Evolutionary conservation across 2,888 invertebrate species (phyloP), one percentile per base, ranked within the genome.

Genomic region (Branchipolynoe longqiensis): DNA sequence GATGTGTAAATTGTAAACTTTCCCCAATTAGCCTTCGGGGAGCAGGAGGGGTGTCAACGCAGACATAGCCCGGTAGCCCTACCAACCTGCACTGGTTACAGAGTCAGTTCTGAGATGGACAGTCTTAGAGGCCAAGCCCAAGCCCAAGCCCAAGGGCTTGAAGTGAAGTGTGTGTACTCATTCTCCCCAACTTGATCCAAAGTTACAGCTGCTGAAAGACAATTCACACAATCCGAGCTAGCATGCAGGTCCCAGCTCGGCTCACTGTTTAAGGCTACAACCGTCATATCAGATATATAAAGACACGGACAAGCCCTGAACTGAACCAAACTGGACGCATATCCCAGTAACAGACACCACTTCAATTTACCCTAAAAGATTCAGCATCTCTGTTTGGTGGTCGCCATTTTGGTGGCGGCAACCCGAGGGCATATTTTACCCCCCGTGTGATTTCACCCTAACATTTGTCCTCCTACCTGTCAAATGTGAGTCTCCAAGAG

Each of bases 351-450:
- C 48, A 8, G 8, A 12, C 48, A 18, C n/a, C n/a, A n/a, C n/a
- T n/a, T n/a, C n/a, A n/a, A n/a, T n/a, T n/a, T n/a, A n/a, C n/a
- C n/a, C n/a, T n/a, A n/a, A 69, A 2, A 38, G 69, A 38, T 1
- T 6, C 36, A 69, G 69, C 69, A 69, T 69, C 69, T 69, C n/a
- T 33, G 6, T 22, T 69, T 69, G 69, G 69, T 69, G 69, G 69
- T 69, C 69, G 69, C 69, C 69, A 69, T 69, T 69, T 69, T 69
- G 69, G 62, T 12, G 31, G 36, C 62, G 14, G 4, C 69, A 69
- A 6, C 33, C 69, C 36, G 69, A 25, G 36, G 38, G 36, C 18
- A 62, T 25, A 18, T 25, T 33, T 33, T 1, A 33, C 38, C 33
- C 8, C 8, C 48, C 18, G 48, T 12, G 8, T 12, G 48, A 48